Evolutionary conservation across 2,113 vertebrate genomes (phyloP), one percentile per base, ranked within the genome.

Genomic region (Noturus placidus): DNA sequence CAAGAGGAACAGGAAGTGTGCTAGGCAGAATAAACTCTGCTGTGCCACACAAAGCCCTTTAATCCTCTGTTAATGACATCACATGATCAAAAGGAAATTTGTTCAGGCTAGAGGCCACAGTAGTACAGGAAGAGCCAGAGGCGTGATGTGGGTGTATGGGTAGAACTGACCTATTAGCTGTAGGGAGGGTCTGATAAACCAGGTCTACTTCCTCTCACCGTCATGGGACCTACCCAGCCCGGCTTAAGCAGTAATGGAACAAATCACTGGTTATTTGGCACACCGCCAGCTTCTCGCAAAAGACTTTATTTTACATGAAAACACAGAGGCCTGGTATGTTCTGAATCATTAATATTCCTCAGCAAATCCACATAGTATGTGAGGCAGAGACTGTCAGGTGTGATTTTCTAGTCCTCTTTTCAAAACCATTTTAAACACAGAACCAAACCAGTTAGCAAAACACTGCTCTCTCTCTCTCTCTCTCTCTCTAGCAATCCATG

Each of bases 51-150:
- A 74, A 74, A 79, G 78, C 30, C 8, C 84, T 82, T 84, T 88
- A 89, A 90, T 89, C 89, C 89, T 82, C 46, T 57, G 59, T 69
- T 91, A 90, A 91, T 86, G 86, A 90, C 70, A 87, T 88, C 76
- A 91, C 82, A 81, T 65, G 90, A 92, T 89, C 89, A 89, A 90
- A 87, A 86, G 89, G 33, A 90, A 89, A 87, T 85, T 67, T 81
- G 84, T 70, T 63, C 30, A 30, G 79, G 30, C 85, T 89, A 82
- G 42, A 65, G 59, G 42, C 79, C 30, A 69, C 25, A 70, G 25
- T 19, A 46, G 22, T 87, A 65, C 86, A 89, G 91, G 87, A 91
- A 88, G 63, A 70, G 72, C 70, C 61, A 50, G 50, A 74, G 57
- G 83, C 11, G 35, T 87, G 90, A 88, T 89, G 83, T 59, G 89